Base-by-base conservation (phyloP, 2,888 invertebrate genomes). In the Nasonovia ribisnigri region DNA sequence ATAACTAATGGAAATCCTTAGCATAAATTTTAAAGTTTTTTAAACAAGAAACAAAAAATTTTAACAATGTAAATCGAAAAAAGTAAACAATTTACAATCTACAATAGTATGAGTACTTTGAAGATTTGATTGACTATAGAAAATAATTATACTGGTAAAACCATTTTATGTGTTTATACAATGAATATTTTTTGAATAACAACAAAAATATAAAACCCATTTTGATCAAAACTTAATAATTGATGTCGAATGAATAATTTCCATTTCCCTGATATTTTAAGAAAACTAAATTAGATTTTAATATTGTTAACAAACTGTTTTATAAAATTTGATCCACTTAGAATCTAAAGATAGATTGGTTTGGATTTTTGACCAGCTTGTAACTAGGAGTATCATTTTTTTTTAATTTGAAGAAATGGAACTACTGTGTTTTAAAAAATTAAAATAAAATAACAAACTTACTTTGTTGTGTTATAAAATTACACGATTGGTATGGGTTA, bases 401-500 rank as follows among this genome's bases (percentile, higher is more conserved):
- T 60, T 29, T 60, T 60, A 3, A 11, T 60, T 11, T 60, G 29
- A n/a, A n/a, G 13, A 26, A 60, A 16, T 67, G 0, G 16, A 67
- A 67, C n/a, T n/a, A n/a, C 16, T 67, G 2, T n/a, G n/a, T 0
- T n/a, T n/a, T n/a, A n/a, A 67, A 16, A 67, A 36, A 77, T 77
- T 36, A 6, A 77, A 36, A 36, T n/a, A 77, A 20, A 77, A 89
- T 42, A 88, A 1, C 48, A 5, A n/a, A 89, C 88, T 88, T 94
- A 95, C 95, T 88, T 95, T 95, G 94, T 95, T 95, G 94, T 95
- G 95, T 94, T 94, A 95, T 95, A 94, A 95, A 95, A 95, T 95
- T 95, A 94, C 96, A 96, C 89, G 95, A 95, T 84, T 95, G 95
- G 94, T 96, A 96, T 20, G 96, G 96, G 95, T 96, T 95, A 90